Evolutionary conservation across 2,113 vertebrate species (phyloP).

Genomic region (Crotophaga sulcirostris): DNA sequence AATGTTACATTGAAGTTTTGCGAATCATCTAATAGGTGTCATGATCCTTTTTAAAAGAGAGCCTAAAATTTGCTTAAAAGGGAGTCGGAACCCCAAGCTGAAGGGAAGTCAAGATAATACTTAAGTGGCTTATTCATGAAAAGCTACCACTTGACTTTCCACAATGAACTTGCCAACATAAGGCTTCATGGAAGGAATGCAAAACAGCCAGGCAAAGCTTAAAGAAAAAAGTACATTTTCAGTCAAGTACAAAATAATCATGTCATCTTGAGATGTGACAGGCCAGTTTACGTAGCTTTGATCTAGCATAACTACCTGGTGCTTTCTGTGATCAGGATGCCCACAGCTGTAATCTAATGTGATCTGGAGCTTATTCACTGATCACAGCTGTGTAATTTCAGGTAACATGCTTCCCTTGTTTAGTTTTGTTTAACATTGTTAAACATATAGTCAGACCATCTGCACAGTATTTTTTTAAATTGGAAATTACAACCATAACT

Average conservation of each 20-base stretch:
- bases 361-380: slow-evolving; percentile 81
- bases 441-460: slow-evolving; percentile 88
- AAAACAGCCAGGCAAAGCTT: not conserved
- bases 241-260: slow-evolving; percentile 49
- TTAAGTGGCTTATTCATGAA: not conserved
- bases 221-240: not conserved
- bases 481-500: slow-evolving; percentile 89
- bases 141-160: slow-evolving; percentile 26
- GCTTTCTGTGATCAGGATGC: slow-evolving; percentile 51
- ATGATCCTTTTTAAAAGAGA: not conserved
- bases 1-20: not conserved
- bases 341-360: slow-evolving; percentile 81
- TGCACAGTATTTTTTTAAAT: slow-evolving; percentile 87
- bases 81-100: not conserved
- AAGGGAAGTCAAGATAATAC: slow-evolving; percentile 16
- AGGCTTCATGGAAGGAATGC: slow-evolving; percentile 16
- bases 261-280: slow-evolving; percentile 39
- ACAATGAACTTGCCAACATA: not conserved
- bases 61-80: not conserved
- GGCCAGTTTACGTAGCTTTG: slow-evolving; percentile 27
- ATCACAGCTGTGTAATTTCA: slow-evolving; percentile 87
- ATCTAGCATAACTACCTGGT: slow-evolving; percentile 47
- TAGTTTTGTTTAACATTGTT: slow-evolving; percentile 87
- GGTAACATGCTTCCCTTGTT: slow-evolving; percentile 86
- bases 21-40: not conserved